Evolutionary conservation across 2,797 vertebrate species (phyloP).

Genomic region (Labeo calbasu): DNA sequence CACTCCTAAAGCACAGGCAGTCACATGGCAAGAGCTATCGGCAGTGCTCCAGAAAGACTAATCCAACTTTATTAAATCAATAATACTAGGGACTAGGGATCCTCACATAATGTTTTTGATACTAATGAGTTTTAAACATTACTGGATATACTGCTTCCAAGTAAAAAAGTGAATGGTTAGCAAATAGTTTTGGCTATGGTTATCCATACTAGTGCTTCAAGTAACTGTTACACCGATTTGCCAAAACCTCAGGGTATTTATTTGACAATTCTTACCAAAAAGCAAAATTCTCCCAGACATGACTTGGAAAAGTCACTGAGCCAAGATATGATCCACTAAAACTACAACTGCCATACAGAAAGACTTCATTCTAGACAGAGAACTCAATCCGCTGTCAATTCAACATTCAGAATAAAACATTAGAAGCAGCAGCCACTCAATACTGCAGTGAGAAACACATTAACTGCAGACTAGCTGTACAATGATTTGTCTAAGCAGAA

Average conservation of each 20-base stretch:
- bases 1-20: constrained; percentile 25
- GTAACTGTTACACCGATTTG: not conserved
- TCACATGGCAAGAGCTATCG: constrained; percentile 18
- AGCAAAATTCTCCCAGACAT: not conserved
- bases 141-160: not conserved
- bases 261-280: not conserved
- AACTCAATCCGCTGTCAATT: not conserved
- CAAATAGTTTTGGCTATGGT: not conserved
- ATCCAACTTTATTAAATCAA: constrained; percentile 32
- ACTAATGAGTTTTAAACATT: not conserved
- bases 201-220: not conserved
- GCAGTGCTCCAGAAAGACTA: not conserved
- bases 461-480: not conserved
- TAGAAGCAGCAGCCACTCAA: not conserved
- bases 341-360: not conserved
- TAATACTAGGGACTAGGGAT: not conserved
- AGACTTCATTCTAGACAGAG: not conserved
- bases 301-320: not conserved
- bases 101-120: not conserved
- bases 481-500: not conserved
- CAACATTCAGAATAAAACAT: constrained; percentile 4
- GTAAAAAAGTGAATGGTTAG: not conserved
- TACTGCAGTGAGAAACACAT: not conserved
- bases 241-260: not conserved
- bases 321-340: not conserved